Percentiles rank a stretch among this genome's conserved stretches.
These are phyloP conservation scores for Thysanoteuthis rhombus DNA, from an alignment of 2,888 invertebrate genomes.

Conservation along the genomic window DNA sequence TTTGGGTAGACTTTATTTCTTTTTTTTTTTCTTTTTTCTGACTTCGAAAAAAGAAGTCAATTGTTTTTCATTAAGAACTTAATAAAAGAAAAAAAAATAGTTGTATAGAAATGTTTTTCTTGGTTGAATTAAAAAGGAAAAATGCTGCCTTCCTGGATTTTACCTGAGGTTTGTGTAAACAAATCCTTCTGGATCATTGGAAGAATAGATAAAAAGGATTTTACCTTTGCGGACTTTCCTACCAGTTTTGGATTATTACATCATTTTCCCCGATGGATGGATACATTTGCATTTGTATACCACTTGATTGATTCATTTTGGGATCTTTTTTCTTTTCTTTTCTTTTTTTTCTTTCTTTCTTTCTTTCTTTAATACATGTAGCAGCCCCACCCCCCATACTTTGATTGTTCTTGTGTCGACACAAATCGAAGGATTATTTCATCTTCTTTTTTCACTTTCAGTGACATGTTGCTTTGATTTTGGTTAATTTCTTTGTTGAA, in stretches of 20 bases:
- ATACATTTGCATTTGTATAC: neutral
- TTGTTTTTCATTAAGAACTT: no score
- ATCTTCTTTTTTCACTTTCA: no score
- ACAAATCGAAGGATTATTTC: no score
- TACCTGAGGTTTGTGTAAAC: neutral
- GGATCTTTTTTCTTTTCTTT: neutral
- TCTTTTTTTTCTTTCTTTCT: neutral
- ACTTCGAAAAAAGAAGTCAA: no score
- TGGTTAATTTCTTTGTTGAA: no score
- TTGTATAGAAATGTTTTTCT: neutral
- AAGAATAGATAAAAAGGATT: neutral
- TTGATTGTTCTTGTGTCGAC: no score
- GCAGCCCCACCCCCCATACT: neutral
- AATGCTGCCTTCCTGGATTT: neutral
- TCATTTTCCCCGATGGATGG: neutral
- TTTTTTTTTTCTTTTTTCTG: neutral
- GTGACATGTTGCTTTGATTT: no score
- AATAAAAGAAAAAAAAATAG: no score
- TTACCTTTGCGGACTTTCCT: neutral
- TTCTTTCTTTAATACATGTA: no score
- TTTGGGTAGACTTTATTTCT: neutral
- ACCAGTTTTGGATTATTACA: conserved; percentile 12
- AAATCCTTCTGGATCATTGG: neutral
- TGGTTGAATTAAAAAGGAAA: neutral
- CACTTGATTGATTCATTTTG: no score